Evolutionary conservation across 2,797 vertebrate genomes (phyloP).

Genomic region (Dallia pectoralis): DNA sequence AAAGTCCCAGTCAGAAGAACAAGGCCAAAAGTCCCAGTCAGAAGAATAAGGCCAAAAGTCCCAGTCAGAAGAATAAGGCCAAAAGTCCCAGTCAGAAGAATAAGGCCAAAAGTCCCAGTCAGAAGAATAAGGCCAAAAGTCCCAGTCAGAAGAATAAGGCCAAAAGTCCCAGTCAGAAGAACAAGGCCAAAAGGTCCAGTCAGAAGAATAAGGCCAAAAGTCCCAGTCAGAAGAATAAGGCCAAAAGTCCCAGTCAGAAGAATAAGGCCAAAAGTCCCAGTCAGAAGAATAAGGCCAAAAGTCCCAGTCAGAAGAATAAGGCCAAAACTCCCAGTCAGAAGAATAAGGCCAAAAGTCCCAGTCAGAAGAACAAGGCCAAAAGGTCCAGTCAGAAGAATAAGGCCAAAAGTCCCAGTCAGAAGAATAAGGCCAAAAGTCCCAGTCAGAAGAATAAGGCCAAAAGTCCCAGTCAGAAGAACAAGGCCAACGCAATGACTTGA

Average conservation of each 20-base stretch:
- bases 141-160: background rate
- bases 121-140: background rate
- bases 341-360: background rate
- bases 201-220: background rate
- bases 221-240: background rate
- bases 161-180: too few species aligned
- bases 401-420: too few species aligned
- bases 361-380: background rate
- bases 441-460: background rate
- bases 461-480: background rate
- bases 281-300: background rate
- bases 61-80: background rate
- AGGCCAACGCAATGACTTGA: background rate
- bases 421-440: background rate
- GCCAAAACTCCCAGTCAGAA: too few species aligned
- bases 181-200: too few species aligned
- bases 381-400: too few species aligned
- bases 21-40: too few species aligned
- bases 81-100: too few species aligned
- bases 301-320: too few species aligned
- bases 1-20: too few species aligned
- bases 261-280: background rate
- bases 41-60: background rate
- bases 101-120: too few species aligned
- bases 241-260: too few species aligned